Evolutionary conservation across 2,797 vertebrate genomes (phyloP), one percentile per base, ranked within the genome.

Genomic region (Gymnocypris eckloni): DNA sequence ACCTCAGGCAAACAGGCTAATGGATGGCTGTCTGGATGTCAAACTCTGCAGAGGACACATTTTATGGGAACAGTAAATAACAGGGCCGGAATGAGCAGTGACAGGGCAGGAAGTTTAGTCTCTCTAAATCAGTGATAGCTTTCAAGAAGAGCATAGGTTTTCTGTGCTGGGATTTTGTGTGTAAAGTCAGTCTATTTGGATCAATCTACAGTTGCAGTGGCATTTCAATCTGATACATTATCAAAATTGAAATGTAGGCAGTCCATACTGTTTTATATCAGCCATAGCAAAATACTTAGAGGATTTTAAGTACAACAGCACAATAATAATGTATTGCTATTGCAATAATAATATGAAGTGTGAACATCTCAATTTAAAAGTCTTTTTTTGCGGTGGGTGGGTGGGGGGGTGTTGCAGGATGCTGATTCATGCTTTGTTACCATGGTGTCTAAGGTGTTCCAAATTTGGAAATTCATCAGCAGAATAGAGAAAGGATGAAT

Each of bases 11-110:
- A 43, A 6, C 66, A 79, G 72, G 79, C 79, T 85, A 80, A 80
- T 33, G 87, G 76, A 78, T 56, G n/a, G 75, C 16, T 86, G 39
- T 83, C 72, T 39, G 67, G 43, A 52, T 48, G 48, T 50, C 67
- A 75, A 89, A 71, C 59, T 81, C 89, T 86, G 89, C 70, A 69
- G 45, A 85, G 89, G 86, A 89, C 79, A 70, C 4, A 15, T 92
- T 92, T 94, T 92, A 93, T 86, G 83, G 88, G 81, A 72, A 89
- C 70, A 59, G 90, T 90, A 90, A 92, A 93, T 89, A 91, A 90
- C 83, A 69, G 83, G 75, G 69, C 28, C 8, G 72, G 12, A 76
- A 50, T 12, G 28, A 41, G 6, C 52, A 87, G 87, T 79, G 82
- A 56, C 22, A 81, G 73, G 54, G 78, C 86, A 90, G 89, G 85